Evolutionary conservation across 2,797 vertebrate genomes (phyloP), one percentile per base, ranked within the genome.

Genomic region (Sebastes hubbsi): DNA sequence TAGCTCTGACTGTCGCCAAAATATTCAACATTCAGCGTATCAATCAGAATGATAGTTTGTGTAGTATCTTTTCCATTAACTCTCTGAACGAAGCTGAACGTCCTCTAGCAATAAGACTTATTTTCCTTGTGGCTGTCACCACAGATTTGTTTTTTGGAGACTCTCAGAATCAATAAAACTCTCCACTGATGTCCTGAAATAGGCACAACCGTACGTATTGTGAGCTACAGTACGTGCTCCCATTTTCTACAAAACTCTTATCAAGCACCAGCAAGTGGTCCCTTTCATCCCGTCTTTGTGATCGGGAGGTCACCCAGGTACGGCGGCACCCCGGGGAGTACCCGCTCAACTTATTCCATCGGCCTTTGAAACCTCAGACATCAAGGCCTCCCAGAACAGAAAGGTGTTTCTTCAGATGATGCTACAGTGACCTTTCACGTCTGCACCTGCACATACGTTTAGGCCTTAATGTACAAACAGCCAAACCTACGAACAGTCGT

Each of bases 331-430:
- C 29, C 30, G 1, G 76, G 63, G 27, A 30, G 61, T 52, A 56
- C 32, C 42, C 6, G 24, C 67, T n/a, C 64, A 24, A 42, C 74
- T 54, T 36, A 42, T 13, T 13, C 27, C 22, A 4, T 0, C 2
- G 71, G 29, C 78, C 83, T 88, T 91, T 88, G 78, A 88, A 90
- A 62, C 18, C 0, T 54, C 27, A 13, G 22, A 79, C 80, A 86
- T 89, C 70, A 84, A 84, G 67, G 83, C 66, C 14, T 1, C 6
- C 9, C 14, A 42, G 11, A 20, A 81, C 63, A 46, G 22, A 24
- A 55, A 66, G 65, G 24, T 13, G 2, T 2, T 29, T 75, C 66
- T 75, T 68, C 72, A 80, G 46, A 69, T 42, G 59, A 59, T 7
- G 38, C 12, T 8, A 1, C 56, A 0, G 1, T 61, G 63, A 82